A percentile compares a stretch with the other conserved stretches of the same genome.
These are phyloP conservation scores for Cryptotis parvus DNA, from an alignment of 2,113 vertebrate genomes.

Conservation along the genomic window DNA sequence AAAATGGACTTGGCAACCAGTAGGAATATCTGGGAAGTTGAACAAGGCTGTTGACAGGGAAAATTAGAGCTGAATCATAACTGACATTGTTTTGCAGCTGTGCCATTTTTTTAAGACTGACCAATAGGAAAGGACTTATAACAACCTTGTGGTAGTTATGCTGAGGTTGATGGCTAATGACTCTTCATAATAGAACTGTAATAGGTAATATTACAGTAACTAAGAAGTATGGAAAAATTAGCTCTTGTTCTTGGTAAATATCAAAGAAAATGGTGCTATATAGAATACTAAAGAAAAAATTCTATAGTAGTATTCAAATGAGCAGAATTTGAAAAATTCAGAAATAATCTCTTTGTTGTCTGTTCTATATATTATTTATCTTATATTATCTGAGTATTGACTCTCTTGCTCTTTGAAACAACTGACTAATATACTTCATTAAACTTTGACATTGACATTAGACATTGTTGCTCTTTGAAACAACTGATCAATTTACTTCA, in stretches of 20 bases:
- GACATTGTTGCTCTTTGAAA: not conserved
- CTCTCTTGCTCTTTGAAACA: not conserved
- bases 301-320: constrained; percentile 30
- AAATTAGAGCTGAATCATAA: constrained; percentile 85
- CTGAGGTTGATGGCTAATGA: constrained; percentile 10
- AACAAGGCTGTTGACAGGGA: constrained; percentile 87
- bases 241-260: not conserved
- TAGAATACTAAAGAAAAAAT: constrained; percentile 43
- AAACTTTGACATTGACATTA: too few species aligned
- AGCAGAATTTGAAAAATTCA: not conserved
- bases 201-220: constrained; percentile 19
- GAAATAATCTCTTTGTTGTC: not conserved
- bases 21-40: constrained; percentile 84
- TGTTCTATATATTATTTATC: not conserved
- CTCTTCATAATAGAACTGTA: not conserved
- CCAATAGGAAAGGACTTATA: constrained; percentile 65
- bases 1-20: constrained; percentile 88
- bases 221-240: constrained; percentile 17
- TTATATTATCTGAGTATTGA: not conserved
- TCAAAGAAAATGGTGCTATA: constrained; percentile 26
- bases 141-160: constrained; percentile 54
- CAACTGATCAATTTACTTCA: not conserved
- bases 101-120: constrained; percentile 79
- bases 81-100: constrained; percentile 83
- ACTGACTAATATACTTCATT: not conserved